These are phyloP conservation scores for Silurus glanis DNA, from an alignment of 2,113 vertebrate species.

Conservation along the genomic window DNA sequence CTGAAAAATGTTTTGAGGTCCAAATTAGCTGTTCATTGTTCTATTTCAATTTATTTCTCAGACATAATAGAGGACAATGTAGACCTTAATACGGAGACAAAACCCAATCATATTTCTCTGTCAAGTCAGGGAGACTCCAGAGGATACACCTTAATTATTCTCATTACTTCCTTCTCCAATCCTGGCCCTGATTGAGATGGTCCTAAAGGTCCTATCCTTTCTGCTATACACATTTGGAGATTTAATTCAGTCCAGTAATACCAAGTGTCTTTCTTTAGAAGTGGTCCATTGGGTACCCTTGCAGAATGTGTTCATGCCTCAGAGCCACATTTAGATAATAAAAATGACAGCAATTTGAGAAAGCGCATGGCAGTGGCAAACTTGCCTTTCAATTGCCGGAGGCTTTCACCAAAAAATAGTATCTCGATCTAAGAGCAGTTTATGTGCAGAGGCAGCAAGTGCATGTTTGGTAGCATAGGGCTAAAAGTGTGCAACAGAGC, in stretches of 20 bases:
- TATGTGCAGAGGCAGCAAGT: slow-evolving; percentile 48
- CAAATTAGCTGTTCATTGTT: neutral
- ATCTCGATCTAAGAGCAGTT: slow-evolving; percentile 60
- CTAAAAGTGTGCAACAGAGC: neutral
- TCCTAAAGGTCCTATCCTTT: slow-evolving; percentile 37
- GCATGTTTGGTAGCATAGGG: slow-evolving; percentile 23
- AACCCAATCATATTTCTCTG: slow-evolving; percentile 25
- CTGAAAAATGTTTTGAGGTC: slow-evolving; percentile 4
- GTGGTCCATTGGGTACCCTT: slow-evolving; percentile 45
- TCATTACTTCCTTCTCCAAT: slow-evolving; percentile 38
- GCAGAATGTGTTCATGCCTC: slow-evolving; percentile 42
- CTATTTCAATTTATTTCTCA: neutral
- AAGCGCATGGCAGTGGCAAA: slow-evolving; percentile 61
- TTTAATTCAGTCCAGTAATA: slow-evolving; percentile 42
- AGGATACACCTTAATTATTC: slow-evolving; percentile 42
- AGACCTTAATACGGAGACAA: slow-evolving; percentile 19
- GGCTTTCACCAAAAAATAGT: slow-evolving; percentile 54
- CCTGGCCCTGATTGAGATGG: slow-evolving; percentile 23
- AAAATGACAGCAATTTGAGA: slow-evolving; percentile 62
- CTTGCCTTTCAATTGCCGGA: slow-evolving; percentile 44
- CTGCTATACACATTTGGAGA: slow-evolving; percentile 16
- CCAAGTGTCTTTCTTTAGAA: slow-evolving; percentile 43
- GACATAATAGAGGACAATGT: neutral
- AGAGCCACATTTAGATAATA: slow-evolving; percentile 57
- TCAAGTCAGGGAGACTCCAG: slow-evolving; percentile 20